These are phyloP conservation scores for Talpa occidentalis DNA, from an alignment of 2,113 vertebrate genomes.

Conservation along the genomic window DNA sequence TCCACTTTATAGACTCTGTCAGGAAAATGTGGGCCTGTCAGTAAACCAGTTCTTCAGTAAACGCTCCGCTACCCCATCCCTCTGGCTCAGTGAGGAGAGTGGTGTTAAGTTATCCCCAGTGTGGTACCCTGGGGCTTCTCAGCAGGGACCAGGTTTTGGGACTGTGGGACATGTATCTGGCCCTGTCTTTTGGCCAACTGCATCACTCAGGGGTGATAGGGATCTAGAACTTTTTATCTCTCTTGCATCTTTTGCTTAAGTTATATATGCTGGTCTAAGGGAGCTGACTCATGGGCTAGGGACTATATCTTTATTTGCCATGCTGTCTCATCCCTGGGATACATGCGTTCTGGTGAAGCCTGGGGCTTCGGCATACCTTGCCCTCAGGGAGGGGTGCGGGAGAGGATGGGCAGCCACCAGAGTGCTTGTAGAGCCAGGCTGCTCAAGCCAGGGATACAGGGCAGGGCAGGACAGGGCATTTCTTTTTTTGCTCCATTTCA, in stretches of 20 bases:
- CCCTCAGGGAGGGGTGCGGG: background rate
- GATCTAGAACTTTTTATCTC: background rate
- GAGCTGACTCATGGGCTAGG: background rate
- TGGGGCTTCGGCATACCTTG: background rate
- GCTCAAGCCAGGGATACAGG: background rate
- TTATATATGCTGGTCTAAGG: background rate
- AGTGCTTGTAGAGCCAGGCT: background rate
- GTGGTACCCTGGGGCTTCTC: background rate
- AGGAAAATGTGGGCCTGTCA: background rate
- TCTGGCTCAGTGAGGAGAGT: background rate
- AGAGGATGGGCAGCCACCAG: background rate
- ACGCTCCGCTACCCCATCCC: rapidly evolving
- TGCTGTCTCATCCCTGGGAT: background rate
- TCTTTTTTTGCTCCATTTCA: background rate
- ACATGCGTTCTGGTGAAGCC: background rate
- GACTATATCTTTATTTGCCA: background rate
- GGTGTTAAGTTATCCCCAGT: background rate
- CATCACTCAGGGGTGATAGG: background rate
- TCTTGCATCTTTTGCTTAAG: background rate
- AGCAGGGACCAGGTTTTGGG: background rate
- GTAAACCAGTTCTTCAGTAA: background rate
- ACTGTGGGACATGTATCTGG: background rate
- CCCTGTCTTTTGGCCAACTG: background rate
- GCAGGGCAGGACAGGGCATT: background rate
- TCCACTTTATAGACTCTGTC: background rate